Percentiles rank a stretch among this genome's conserved stretches.
Evolutionary conservation across 2,113 vertebrate species (phyloP).

Genomic region (Orthochromis malagaraziensis): DNA sequence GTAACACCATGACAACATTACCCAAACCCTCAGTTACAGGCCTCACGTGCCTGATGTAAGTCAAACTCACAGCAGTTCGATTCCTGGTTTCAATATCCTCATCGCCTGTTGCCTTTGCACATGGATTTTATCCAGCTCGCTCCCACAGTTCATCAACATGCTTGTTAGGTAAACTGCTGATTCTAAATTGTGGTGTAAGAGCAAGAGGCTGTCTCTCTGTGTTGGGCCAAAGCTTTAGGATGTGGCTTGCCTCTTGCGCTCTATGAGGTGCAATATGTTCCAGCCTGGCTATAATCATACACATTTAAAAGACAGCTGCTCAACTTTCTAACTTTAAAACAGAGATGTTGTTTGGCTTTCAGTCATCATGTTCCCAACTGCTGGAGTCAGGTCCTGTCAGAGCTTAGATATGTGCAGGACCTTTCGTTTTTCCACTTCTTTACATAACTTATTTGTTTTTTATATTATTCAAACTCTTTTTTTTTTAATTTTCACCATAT

Average conservation of each 20-base stretch:
- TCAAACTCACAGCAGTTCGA: not conserved
- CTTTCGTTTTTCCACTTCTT: not conserved
- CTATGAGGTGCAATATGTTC: not conserved
- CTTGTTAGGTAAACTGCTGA: not conserved
- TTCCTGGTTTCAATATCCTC: not conserved
- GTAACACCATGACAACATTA: not conserved
- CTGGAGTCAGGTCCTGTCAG: not conserved
- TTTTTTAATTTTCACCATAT: not conserved
- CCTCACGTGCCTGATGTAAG: not conserved
- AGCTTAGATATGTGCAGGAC: not conserved
- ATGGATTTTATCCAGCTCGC: not conserved
- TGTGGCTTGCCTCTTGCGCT: not conserved
- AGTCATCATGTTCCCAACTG: not conserved
- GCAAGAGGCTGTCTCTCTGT: not conserved
- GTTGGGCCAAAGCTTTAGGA: not conserved
- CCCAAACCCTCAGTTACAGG: not conserved
- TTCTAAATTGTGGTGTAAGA: not conserved
- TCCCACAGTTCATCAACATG: not conserved
- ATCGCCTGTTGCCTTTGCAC: not conserved
- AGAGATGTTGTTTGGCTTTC: not conserved
- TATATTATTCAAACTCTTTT: not conserved
- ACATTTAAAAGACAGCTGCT: not conserved
- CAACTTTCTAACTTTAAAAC: not conserved
- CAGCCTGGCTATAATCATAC: not conserved
- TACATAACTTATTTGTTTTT: not conserved